Evolutionary conservation across 2,888 invertebrate species (phyloP).

Genomic region (Chironomus riparius): DNA sequence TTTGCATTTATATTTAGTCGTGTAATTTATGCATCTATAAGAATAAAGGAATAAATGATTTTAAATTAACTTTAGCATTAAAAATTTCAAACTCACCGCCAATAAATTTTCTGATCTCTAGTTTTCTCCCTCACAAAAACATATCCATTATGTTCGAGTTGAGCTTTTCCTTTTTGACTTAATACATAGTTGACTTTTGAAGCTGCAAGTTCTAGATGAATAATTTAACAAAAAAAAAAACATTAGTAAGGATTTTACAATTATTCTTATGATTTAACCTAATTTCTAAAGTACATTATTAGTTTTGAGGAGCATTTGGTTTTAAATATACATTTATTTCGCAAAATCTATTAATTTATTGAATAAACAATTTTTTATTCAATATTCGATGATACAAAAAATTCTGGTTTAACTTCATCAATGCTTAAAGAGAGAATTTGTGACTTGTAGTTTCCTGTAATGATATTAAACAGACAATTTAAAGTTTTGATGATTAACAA

Average conservation of each 20-base stretch:
- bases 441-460: slow-evolving; percentile 18
- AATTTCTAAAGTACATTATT: not conserved
- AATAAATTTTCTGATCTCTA: slow-evolving; percentile 38
- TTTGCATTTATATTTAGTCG: slow-evolving; percentile 35
- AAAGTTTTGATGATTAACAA: not conserved
- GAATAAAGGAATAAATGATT: not conserved
- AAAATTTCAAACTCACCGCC: slow-evolving; percentile 32
- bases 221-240: too few species aligned
- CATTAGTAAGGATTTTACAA: too few species aligned
- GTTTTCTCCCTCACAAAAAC: slow-evolving; percentile 39
- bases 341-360: not conserved
- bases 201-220: too few species aligned
- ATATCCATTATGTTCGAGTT: slow-evolving; percentile 35
- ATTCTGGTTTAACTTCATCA: slow-evolving; percentile 15
- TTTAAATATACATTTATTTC: not conserved
- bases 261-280: too few species aligned
- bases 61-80: not conserved
- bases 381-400: not conserved
- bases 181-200: slow-evolving; percentile 28
- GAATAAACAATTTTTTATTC: not conserved
- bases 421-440: not conserved
- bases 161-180: slow-evolving; percentile 40
- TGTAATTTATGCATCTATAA: slow-evolving; percentile 37
- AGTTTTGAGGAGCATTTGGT: too few species aligned
- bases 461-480: not conserved